These are phyloP conservation scores for Clavelina lepadiformis DNA, from an alignment of 23 tunicate species.

Conservation along the genomic window DNA sequence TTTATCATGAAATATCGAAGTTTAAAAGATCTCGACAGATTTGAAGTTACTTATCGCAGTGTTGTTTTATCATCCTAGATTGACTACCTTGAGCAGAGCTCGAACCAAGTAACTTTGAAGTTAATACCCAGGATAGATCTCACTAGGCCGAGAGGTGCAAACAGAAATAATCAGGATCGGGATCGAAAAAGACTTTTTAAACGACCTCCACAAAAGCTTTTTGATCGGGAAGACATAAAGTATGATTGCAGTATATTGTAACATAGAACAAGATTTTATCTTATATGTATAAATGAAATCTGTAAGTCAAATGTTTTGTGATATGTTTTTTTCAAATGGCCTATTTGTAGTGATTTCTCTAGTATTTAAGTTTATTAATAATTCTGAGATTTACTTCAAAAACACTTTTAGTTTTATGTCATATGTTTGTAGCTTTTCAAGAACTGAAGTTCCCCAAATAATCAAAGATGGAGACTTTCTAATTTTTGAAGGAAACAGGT, in stretches of 20 bases:
- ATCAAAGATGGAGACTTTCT: slow-evolving; percentile 75
- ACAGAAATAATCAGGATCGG: slow-evolving; percentile 46
- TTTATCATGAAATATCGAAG: too few species aligned
- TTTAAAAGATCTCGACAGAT: too few species aligned
- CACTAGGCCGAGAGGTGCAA: slow-evolving; percentile 51
- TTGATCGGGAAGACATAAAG: slow-evolving; percentile 86
- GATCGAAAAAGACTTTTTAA: slow-evolving; percentile 46
- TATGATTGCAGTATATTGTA: slow-evolving; percentile 1
- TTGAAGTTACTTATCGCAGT: too few species aligned
- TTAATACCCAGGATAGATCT: slow-evolving; percentile 88
- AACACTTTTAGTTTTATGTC: neutral
- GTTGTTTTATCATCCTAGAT: slow-evolving; percentile 29
- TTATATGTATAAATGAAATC: too few species aligned
- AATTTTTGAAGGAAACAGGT: slow-evolving; percentile 83
- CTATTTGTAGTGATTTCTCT: too few species aligned
- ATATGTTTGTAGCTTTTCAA: slow-evolving; percentile 1
- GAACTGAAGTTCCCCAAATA: slow-evolving; percentile 58
- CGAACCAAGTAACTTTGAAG: slow-evolving; percentile 85
- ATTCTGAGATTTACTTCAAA: too few species aligned
- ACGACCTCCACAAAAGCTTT: slow-evolving; percentile 87
- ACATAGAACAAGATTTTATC: too few species aligned
- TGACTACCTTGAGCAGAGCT: slow-evolving; percentile 82
- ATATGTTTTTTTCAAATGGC: too few species aligned
- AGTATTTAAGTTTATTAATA: too few species aligned
- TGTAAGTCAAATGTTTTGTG: too few species aligned